Evolutionary conservation across 1,140 invertebrate species (phyloP).

Genomic region (Xylocopa sonorina): DNA sequence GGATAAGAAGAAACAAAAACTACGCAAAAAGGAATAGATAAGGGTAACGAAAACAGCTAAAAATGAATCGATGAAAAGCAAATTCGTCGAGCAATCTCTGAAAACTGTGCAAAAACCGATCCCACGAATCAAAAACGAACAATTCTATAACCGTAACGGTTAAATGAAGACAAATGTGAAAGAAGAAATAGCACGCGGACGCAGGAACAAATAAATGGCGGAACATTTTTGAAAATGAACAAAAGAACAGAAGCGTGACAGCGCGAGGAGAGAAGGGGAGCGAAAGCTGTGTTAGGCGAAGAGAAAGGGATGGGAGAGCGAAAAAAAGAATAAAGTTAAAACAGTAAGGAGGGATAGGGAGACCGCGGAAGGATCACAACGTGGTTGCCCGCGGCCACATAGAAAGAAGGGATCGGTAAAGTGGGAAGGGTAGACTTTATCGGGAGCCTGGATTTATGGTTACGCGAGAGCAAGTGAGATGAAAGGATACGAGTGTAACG

Average conservation of each 20-base stretch:
- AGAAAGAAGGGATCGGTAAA: constrained; percentile 35
- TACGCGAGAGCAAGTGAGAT: constrained; percentile 13
- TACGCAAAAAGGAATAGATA: background rate
- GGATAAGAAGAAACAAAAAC: background rate
- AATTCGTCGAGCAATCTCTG: background rate
- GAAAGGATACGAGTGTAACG: background rate
- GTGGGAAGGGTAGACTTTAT: constrained; percentile 59
- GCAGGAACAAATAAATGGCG: background rate
- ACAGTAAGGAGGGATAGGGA: constrained; percentile 4
- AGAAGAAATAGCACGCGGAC: background rate
- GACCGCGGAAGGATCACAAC: constrained; percentile 41
- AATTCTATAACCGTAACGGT: no score
- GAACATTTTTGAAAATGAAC: background rate
- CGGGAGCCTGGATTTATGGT: constrained; percentile 64
- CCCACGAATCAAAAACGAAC: background rate
- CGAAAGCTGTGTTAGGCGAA: background rate
- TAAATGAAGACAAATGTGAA: background rate
- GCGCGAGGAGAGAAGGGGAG: background rate
- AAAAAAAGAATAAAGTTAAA: background rate
- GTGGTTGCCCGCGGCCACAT: constrained; percentile 43
- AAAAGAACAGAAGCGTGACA: background rate
- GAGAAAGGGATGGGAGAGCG: background rate
- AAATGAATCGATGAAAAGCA: background rate
- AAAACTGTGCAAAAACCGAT: background rate
- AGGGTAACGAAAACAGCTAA: background rate